phyloP scores from a whole-genome alignment of 2,113 vertebrate species.

The Ceyx margarethae region DNA sequence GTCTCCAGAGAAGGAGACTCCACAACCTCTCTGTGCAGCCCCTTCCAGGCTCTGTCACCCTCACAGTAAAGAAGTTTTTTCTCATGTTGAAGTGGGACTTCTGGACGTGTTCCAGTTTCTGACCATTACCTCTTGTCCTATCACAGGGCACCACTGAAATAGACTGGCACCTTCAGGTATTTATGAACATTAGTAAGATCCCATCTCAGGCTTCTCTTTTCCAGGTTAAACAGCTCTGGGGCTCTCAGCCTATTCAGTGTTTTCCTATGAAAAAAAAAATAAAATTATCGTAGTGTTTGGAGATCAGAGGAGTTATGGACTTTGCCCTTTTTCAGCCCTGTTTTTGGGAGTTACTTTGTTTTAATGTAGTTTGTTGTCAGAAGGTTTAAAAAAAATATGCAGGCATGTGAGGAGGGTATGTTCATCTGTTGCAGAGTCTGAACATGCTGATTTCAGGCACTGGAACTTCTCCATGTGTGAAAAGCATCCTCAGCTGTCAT shows the following conservation, averaged over 20 bases:
- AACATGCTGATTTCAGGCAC: background rate
- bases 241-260: background rate
- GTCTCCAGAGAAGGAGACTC: no score
- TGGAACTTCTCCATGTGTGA: background rate
- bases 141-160: no score
- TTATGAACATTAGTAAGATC: no score
- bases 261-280: slow-evolving; percentile 2
- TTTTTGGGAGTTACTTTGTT: slow-evolving; percentile 17
- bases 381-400: background rate
- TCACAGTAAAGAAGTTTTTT: no score
- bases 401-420: background rate
- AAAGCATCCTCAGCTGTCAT: background rate
- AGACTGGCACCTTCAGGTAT: no score
- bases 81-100: no score
- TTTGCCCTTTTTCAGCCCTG: background rate
- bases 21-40: no score
- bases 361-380: background rate
- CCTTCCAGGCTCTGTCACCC: no score
- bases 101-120: no score
- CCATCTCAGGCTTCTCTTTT: no score
- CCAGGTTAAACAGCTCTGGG: no score
- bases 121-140: no score
- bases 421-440: background rate
- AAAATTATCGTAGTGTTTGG: background rate
- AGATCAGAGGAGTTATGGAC: background rate